Evolutionary conservation across 92 coral and sea anemone genomes (phyloP).

Genomic region (Plumapathes pennacea): DNA sequence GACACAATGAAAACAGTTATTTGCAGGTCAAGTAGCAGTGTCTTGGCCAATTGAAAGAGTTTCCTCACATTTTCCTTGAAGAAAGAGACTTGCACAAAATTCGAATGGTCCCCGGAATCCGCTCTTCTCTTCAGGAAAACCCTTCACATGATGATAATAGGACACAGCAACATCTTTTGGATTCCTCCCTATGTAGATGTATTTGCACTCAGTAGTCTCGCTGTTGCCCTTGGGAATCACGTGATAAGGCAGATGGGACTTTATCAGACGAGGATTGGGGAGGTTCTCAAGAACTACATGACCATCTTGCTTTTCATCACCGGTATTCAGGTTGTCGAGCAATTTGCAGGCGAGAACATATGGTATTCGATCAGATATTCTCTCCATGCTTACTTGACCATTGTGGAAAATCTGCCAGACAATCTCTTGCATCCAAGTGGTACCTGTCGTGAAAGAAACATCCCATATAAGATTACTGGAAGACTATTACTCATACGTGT

Average conservation of each 20-base stretch:
- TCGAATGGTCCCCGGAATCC: constrained; percentile 50
- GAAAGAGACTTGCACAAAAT: constrained; percentile 37
- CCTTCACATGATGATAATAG: constrained; percentile 17
- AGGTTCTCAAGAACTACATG: constrained; percentile 1
- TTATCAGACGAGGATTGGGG: constrained; percentile 46
- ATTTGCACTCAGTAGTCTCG: constrained; percentile 24
- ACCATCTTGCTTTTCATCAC: not conserved
- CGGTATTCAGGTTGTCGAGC: constrained; percentile 9
- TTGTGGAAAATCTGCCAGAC: constrained; percentile 46
- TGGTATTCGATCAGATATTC: not conserved
- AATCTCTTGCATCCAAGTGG: constrained; percentile 54
- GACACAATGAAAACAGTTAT: too few relatives aligned
- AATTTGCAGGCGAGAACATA: constrained; percentile 14
- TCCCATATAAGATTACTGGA: too few relatives aligned
- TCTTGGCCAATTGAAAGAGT: too few relatives aligned
- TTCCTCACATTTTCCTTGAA: constrained; percentile 37
- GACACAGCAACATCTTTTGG: constrained; percentile 65
- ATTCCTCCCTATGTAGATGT: constrained; percentile 51
- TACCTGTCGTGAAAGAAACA: too few relatives aligned
- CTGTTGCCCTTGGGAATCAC: constrained; percentile 13
- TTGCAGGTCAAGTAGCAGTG: too few relatives aligned
- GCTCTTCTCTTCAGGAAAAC: constrained; percentile 7
- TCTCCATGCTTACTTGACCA: constrained; percentile 24
- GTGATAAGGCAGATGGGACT: constrained; percentile 33
- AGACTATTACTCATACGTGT: too few relatives aligned